A percentile compares a stretch with the other conserved stretches of the same genome.
Evolutionary conservation across 2,797 vertebrate species (phyloP).

Genomic region (Sphaeramia orbicularis): DNA sequence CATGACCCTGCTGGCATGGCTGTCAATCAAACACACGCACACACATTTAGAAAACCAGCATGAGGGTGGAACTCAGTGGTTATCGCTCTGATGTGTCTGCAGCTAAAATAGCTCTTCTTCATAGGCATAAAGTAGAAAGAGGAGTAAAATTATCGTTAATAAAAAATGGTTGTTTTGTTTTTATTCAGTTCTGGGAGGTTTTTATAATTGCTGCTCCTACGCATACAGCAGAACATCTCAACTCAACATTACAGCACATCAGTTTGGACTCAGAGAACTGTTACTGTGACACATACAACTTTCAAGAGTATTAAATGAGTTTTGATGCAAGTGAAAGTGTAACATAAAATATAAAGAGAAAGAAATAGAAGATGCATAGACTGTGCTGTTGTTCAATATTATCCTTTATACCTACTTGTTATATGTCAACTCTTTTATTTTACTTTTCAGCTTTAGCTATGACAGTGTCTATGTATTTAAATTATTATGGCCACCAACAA

Average conservation of each 20-base stretch:
- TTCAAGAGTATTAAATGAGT: conserved; percentile 25
- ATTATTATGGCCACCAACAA: too few species aligned
- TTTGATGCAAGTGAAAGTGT: too few species aligned
- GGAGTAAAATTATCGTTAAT: conserved; percentile 56
- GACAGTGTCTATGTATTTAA: too few species aligned
- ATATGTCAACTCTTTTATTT: too few species aligned
- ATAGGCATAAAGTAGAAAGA: conserved; percentile 39
- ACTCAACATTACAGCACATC: conserved; percentile 38
- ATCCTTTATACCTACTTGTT: too few species aligned
- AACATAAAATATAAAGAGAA: too few species aligned
- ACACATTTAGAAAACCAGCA: conserved; percentile 15
- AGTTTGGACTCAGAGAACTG: conserved; percentile 25
- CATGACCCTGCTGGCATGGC: conserved; percentile 91
- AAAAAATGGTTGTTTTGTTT: conserved; percentile 60
- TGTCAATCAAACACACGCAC: conserved; percentile 77
- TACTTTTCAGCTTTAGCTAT: too few species aligned
- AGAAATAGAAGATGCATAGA: too few species aligned
- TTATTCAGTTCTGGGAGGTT: conserved; percentile 26
- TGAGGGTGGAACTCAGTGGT: conserved; percentile 13
- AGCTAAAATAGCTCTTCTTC: conserved; percentile 57
- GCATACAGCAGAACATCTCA: conserved; percentile 21
- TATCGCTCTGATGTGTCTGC: conserved; percentile 37
- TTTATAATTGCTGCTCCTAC: conserved; percentile 36
- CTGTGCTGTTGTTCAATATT: too few species aligned
- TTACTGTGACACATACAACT: conserved; percentile 22